Percentiles rank a stretch among this genome's conserved stretches.
These are phyloP conservation scores for Dendroctonus valens DNA, from an alignment of 1,140 invertebrate genomes.

Conservation along the genomic window DNA sequence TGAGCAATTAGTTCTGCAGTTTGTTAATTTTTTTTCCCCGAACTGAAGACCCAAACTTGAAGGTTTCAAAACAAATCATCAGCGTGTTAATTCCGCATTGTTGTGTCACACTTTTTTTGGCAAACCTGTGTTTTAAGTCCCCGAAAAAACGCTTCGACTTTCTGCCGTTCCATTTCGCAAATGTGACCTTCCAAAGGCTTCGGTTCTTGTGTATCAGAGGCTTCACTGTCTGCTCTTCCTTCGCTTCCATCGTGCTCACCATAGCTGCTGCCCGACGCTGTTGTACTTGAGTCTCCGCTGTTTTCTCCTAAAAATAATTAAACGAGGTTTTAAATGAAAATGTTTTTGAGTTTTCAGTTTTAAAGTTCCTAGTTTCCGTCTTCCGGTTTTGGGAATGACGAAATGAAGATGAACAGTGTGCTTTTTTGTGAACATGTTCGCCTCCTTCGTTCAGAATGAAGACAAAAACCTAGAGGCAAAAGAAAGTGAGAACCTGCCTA, in stretches of 20 bases:
- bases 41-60: too few species aligned
- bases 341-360: neutral
- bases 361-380: too few species aligned
- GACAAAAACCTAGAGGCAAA: too few species aligned
- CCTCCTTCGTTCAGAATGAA: too few species aligned
- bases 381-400: too few species aligned
- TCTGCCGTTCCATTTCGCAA: constrained; percentile 68
- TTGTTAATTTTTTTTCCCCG: neutral
- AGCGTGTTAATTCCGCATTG: too few species aligned
- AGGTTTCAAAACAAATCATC: too few species aligned
- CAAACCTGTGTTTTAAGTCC: constrained; percentile 71
- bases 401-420: too few species aligned
- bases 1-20: constrained; percentile 2
- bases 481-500: too few species aligned
- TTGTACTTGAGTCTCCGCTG: constrained; percentile 54
- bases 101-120: too few species aligned
- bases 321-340: neutral
- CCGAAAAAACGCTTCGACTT: constrained; percentile 77
- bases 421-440: too few species aligned
- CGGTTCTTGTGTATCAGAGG: constrained; percentile 45
- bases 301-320: constrained; percentile 48
- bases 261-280: constrained; percentile 54
- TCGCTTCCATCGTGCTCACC: constrained; percentile 50
- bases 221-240: constrained; percentile 45
- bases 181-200: constrained; percentile 50